A percentile compares a stretch with the other conserved stretches of the same genome.
phyloP scores from a whole-genome alignment of 1,140 invertebrate species.

The Cydia pomonella region DNA sequence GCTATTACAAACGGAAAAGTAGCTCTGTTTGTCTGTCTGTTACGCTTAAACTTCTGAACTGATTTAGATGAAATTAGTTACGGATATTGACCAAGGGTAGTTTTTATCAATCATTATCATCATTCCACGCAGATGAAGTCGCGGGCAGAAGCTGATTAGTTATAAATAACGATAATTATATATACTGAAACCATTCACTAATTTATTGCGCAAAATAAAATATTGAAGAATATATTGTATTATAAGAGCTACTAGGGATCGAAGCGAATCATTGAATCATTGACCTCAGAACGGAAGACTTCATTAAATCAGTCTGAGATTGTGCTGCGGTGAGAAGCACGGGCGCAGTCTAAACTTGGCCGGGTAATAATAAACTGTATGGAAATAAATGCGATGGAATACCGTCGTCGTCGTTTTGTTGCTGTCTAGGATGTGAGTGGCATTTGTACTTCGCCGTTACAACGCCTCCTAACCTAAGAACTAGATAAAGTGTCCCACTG shows the following conservation, averaged over 20 bases:
- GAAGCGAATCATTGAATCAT: constrained; percentile 21
- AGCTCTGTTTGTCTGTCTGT: too few relatives aligned
- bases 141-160: too few relatives aligned
- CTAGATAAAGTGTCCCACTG: background rate
- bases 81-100: too few relatives aligned
- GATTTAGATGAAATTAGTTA: too few relatives aligned
- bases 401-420: constrained; percentile 11
- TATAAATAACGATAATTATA: too few relatives aligned
- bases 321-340: background rate
- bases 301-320: constrained; percentile 28
- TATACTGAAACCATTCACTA: background rate
- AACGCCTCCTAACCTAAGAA: background rate
- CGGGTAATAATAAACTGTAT: constrained; percentile 24
- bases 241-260: background rate
- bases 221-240: background rate
- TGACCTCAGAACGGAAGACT: constrained; percentile 30
- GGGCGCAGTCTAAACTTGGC: constrained; percentile 12
- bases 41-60: too few relatives aligned
- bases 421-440: background rate
- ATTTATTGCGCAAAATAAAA: background rate
- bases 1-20: too few relatives aligned
- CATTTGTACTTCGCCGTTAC: background rate
- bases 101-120: too few relatives aligned
- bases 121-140: too few relatives aligned
- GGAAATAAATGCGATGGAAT: constrained; percentile 12